These are phyloP conservation scores for Callyntrura guangdongensis DNA, from an alignment of 2,888 invertebrate species.

Conservation along the genomic window DNA sequence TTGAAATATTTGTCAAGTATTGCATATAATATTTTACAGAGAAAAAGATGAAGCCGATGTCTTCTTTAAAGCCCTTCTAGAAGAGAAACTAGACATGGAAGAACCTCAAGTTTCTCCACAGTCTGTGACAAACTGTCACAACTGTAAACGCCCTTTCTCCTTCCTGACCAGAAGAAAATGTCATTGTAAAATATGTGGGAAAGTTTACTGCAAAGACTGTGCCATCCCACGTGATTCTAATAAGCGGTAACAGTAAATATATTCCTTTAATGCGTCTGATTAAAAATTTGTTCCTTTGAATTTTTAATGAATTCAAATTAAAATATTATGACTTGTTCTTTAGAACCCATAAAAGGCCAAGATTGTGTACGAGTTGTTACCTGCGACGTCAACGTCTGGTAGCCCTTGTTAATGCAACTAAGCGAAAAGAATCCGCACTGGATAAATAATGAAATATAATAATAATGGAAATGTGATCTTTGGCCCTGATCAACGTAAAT, in stretches of 20 bases:
- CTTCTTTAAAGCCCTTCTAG: conserved; percentile 73
- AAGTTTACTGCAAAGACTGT: conserved; percentile 80
- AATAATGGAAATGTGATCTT: too few relatives aligned
- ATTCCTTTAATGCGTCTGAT: background rate
- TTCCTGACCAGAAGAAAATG: conserved; percentile 78
- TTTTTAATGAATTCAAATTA: too few relatives aligned
- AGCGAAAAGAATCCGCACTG: background rate
- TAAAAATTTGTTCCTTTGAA: background rate
- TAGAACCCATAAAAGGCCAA: conserved; percentile 62
- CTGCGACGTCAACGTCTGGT: conserved; percentile 57
- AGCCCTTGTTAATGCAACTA: conserved; percentile 51
- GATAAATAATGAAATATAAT: too few relatives aligned
- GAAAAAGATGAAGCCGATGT: conserved; percentile 78
- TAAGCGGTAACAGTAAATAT: conserved; percentile 49
- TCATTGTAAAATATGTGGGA: conserved; percentile 81
- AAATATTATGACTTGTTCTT: background rate
- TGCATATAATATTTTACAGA: conserved; percentile 67
- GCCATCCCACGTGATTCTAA: conserved; percentile 67
- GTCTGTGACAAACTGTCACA: conserved; percentile 70
- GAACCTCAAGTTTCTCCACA: conserved; percentile 63
- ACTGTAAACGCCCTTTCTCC: conserved; percentile 79
- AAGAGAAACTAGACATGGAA: conserved; percentile 75
- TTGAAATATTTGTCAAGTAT: too few relatives aligned
- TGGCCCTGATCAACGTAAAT: too few relatives aligned
- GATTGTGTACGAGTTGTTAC: conserved; percentile 71